Conservation (phyloP, 2,113 vertebrate species). For the Ceyx melanurus region DNA sequence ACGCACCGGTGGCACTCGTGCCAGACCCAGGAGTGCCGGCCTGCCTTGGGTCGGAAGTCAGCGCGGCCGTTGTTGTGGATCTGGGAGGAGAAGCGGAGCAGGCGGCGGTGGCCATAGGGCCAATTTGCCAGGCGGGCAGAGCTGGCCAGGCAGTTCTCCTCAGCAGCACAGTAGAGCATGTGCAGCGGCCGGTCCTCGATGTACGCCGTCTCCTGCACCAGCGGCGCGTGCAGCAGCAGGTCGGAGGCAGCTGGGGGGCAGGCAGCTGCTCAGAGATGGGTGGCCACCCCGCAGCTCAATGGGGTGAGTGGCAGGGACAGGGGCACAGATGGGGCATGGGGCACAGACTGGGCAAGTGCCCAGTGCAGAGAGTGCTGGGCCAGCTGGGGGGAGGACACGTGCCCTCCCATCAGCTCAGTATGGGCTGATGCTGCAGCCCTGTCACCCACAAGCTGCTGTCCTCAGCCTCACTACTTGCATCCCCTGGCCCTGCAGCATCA, state of each 20-base stretch:
- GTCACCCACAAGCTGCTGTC: neutral
- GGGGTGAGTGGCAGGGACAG: neutral
- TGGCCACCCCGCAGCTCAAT: neutral
- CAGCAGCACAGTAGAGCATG: constrained; percentile 95
- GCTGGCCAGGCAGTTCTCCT: constrained; percentile 93
- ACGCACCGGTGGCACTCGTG: constrained; percentile 94
- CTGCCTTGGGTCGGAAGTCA: constrained; percentile 94
- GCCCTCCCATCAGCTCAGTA: fast-evolving
- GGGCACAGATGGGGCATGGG: no score
- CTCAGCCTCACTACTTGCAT: neutral
- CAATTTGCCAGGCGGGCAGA: constrained; percentile 90
- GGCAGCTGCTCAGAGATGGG: neutral
- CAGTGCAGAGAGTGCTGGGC: neutral
- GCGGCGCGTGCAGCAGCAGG: constrained; percentile 85
- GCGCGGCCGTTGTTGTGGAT: constrained; percentile 95
- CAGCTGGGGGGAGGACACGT: fast-evolving
- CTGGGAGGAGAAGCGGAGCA: constrained; percentile 98
- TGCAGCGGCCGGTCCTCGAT: constrained; percentile 96
- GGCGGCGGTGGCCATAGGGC: constrained; percentile 94
- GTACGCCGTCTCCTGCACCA: constrained; percentile 94
- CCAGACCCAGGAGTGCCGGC: constrained; percentile 98
- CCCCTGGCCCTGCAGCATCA: neutral
- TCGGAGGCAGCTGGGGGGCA: constrained; percentile 87
- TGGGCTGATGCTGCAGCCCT: neutral
- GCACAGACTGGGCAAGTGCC: fast-evolving